Percentiles rank a stretch among this genome's conserved stretches.
phyloP scores from a whole-genome alignment of 2,888 invertebrate genomes.

The Cosmia trapezina region DNA sequence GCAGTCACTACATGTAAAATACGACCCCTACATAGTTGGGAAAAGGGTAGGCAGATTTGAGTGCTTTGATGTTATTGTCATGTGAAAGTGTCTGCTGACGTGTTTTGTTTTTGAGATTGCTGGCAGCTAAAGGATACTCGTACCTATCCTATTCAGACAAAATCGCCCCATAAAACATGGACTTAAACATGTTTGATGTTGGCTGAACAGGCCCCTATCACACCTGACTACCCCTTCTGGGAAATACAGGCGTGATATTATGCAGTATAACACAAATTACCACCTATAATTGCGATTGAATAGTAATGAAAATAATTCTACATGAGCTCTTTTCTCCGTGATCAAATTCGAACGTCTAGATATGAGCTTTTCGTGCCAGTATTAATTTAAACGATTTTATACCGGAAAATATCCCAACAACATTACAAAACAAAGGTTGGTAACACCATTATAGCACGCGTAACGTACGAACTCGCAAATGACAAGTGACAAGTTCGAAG shows the following conservation, averaged over 20 bases:
- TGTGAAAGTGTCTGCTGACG: background rate
- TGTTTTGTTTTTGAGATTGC: conserved; percentile 1
- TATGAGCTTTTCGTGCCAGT: conserved; percentile 1
- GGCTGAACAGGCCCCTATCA: too few species aligned
- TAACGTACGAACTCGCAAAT: conserved; percentile 54
- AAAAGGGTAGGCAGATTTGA: too few species aligned
- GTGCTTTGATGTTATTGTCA: conserved; percentile 17
- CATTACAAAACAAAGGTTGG: conserved; percentile 28
- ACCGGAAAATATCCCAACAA: conserved; percentile 23
- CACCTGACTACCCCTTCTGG: background rate
- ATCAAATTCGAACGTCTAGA: background rate
- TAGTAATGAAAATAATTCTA: background rate
- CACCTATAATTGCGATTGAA: background rate
- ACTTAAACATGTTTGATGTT: background rate
- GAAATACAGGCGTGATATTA: background rate
- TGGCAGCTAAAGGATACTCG: background rate
- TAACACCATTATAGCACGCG: conserved; percentile 19
- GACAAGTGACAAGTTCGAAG: conserved; percentile 61
- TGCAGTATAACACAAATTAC: too few species aligned
- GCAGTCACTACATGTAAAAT: too few species aligned
- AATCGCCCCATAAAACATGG: background rate
- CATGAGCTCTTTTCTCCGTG: background rate
- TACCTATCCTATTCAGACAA: background rate
- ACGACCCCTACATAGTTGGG: too few species aligned
- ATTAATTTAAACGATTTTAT: conserved; percentile 24